These are phyloP conservation scores for Siderastrea siderea DNA, from an alignment of 92 coral and sea anemone species.

Conservation along the genomic window DNA sequence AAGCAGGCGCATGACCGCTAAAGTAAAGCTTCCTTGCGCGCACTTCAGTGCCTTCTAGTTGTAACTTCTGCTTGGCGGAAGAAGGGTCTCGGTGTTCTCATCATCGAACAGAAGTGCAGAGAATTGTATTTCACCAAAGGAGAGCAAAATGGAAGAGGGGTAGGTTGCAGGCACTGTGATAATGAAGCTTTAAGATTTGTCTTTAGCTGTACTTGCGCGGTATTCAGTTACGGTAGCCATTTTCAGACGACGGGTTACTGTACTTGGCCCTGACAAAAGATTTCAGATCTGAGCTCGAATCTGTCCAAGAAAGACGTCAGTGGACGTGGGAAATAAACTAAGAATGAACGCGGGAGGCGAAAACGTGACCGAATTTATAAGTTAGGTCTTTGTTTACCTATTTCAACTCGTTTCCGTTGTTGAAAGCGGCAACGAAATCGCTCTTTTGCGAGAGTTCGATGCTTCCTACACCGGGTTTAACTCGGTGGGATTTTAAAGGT, in stretches of 20 bases:
- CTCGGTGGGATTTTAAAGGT: background rate
- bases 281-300: too few species aligned
- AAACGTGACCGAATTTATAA: background rate
- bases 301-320: background rate
- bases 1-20: conserved; percentile 21
- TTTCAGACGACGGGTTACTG: background rate
- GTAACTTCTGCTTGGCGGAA: background rate
- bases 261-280: background rate
- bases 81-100: background rate
- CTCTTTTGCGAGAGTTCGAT: background rate
- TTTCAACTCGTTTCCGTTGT: conserved; percentile 14
- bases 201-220: background rate
- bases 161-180: conserved; percentile 1
- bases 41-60: conserved; percentile 4
- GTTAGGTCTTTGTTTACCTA: background rate
- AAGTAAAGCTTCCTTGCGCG: background rate
- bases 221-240: background rate
- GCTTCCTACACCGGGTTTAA: background rate
- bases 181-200: background rate
- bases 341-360: background rate
- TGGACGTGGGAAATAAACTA: background rate
- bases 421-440: conserved; percentile 2
- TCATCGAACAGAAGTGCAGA: background rate
- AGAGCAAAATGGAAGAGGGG: conserved; percentile 20
- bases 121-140: background rate